Evolutionary conservation across 2,888 invertebrate species (phyloP).

Genomic region (Proisotoma minuta): DNA sequence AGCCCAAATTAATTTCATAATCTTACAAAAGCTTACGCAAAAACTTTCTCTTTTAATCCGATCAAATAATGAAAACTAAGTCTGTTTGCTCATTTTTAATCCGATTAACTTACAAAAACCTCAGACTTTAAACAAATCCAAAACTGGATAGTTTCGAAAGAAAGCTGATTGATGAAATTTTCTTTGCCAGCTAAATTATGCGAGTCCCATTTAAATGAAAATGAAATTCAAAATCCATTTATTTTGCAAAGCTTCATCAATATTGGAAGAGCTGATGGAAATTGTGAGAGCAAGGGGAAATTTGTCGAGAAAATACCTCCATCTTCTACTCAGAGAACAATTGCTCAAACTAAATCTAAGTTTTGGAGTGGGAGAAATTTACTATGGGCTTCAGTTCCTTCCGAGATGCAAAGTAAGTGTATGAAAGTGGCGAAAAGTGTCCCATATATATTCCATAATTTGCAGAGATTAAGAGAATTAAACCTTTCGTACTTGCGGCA

Average conservation of each 20-base stretch:
- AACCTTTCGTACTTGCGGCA: constrained; percentile 49
- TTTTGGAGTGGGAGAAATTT: constrained; percentile 47
- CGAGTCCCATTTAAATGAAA: too few relatives aligned
- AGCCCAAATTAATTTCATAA: too few relatives aligned
- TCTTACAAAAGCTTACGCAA: too few relatives aligned
- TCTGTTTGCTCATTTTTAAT: too few relatives aligned
- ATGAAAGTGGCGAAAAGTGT: background rate
- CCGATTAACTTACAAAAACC: too few relatives aligned
- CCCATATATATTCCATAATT: background rate
- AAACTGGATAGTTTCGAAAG: too few relatives aligned
- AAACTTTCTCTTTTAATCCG: too few relatives aligned
- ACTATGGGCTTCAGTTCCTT: constrained; percentile 47
- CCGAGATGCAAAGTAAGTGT: constrained; percentile 48
- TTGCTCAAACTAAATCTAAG: constrained; percentile 46
- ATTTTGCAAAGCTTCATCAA: constrained; percentile 47
- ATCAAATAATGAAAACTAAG: too few relatives aligned
- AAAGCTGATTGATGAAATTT: too few relatives aligned
- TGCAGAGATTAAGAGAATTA: constrained; percentile 46
- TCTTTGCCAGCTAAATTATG: too few relatives aligned
- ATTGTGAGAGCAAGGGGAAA: constrained; percentile 43
- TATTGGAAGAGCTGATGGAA: constrained; percentile 48
- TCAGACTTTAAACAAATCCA: too few relatives aligned
- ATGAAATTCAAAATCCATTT: too few relatives aligned
- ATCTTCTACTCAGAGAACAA: constrained; percentile 47
- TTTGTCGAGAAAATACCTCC: constrained; percentile 47